Base-by-base conservation (phyloP, 2,113 vertebrate species). In the Eulacestoma nigropectus region DNA sequence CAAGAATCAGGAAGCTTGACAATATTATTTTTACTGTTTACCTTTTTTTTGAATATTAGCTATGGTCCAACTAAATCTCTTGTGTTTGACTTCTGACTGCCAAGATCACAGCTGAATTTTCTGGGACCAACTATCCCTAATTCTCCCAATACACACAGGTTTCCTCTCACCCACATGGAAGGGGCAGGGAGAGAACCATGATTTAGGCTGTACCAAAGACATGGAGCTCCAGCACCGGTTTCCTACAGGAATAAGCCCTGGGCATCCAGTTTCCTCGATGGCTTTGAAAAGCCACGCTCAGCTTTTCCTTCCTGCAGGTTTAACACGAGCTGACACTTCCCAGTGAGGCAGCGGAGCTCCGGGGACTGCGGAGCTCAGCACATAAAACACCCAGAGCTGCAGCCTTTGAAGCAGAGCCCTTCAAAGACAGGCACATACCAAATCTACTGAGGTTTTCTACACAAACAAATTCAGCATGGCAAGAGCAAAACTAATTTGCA, bases 391-490 rank as follows among this genome's bases (percentile, higher is more conserved):
- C 59, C 20, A 79, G 88, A 7, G 39, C 53, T 65, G 65, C 35
- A 33, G 95, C 80, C 81, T 94, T 80, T 87, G 93, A 94, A 96
- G 90, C 57, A 15, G 39, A 68, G 33, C 62, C 89, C 88, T 94
- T 90, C 90, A 94, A 86, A 95, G 94, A 68, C 74, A 62, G 59
- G 7, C 84, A 74, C 90, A 56, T 64, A 88, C 86, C 70, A 52
- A 92, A 91, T 76, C 92, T 68, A 64, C 84, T 13, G 79, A 92
- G 88, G 84, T 77, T 52, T 87, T 81, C 57, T 69, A 75, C 88
- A 77, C 93, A 95, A 96, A 96, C 94, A 93, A 92, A 84, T 93
- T 55, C 90, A 83, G 69, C 39, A 76, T 76, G 68, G 94, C 93
- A 39, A 94, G 84, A 80, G 67, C 93, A 92, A 64, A 89, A 80